A percentile compares a stretch with the other conserved stretches of the same genome.
These are phyloP conservation scores for Torymus auratus DNA, from an alignment of 2,888 invertebrate species.

Conservation along the genomic window DNA sequence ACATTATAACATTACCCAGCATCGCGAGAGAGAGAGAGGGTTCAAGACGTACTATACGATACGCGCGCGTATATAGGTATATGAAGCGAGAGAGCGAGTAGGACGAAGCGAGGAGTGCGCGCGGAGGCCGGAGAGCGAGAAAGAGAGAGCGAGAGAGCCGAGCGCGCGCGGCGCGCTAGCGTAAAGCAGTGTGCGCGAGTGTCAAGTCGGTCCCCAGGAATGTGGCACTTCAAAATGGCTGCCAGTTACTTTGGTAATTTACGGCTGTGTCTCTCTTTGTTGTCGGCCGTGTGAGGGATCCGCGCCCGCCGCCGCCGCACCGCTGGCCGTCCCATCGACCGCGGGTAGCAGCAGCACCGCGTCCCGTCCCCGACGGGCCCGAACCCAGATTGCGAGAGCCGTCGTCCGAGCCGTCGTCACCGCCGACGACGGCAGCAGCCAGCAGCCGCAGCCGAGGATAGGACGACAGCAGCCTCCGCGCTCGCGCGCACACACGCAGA, in stretches of 20 bases:
- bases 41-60: too few species aligned
- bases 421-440: conserved; percentile 8
- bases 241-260: conserved; percentile 79
- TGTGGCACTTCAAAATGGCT: conserved; percentile 88
- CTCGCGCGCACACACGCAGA: neutral
- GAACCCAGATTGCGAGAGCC: neutral
- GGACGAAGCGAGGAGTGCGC: neutral
- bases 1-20: too few species aligned
- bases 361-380: neutral
- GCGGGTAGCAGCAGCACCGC: conserved; percentile 14
- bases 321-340: conserved; percentile 3
- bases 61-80: too few species aligned
- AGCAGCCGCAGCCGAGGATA: neutral
- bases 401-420: conserved; percentile 59
- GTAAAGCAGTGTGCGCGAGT: conserved; percentile 46
- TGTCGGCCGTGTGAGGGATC: conserved; percentile 68
- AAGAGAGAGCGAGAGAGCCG: conserved; percentile 4
- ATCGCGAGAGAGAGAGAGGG: neutral
- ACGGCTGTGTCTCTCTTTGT: conserved; percentile 76
- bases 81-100: neutral
- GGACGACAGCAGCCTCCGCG: conserved; percentile 7
- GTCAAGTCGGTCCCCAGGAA: conserved; percentile 76
- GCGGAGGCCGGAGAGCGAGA: conserved; percentile 37
- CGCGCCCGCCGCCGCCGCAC: neutral
- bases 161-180: neutral